Evolutionary conservation across 2,113 vertebrate species (phyloP).

Genomic region (Xiphophorus maculatus): DNA sequence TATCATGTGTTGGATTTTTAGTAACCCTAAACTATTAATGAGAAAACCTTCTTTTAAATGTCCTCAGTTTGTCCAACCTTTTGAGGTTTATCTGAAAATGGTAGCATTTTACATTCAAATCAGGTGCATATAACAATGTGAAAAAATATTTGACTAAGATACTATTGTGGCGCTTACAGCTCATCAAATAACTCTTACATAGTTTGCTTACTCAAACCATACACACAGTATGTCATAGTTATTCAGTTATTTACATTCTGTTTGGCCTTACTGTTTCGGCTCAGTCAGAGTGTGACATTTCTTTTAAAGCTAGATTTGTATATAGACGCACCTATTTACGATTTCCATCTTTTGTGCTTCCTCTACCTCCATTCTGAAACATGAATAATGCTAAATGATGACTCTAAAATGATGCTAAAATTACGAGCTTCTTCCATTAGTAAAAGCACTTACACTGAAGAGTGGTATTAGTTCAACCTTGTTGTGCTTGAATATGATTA

Average conservation of each 20-base stretch:
- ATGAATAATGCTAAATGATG: too few relatives aligned
- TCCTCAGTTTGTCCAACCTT: not conserved
- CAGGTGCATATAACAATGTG: too few relatives aligned
- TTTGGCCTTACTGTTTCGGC: not conserved
- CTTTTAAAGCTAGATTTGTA: not conserved
- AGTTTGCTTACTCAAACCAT: too few relatives aligned
- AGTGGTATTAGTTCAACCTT: not conserved
- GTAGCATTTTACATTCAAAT: not conserved
- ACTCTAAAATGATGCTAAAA: not conserved
- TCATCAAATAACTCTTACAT: too few relatives aligned
- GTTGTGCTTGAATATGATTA: not conserved
- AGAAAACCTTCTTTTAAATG: conserved; percentile 6
- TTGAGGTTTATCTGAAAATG: not conserved
- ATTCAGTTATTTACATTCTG: not conserved
- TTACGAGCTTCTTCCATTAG: not conserved
- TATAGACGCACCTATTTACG: not conserved
- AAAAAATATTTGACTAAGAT: not conserved
- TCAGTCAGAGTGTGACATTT: not conserved
- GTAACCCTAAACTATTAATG: conserved; percentile 25
- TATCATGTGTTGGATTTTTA: conserved; percentile 15
- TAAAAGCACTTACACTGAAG: not conserved
- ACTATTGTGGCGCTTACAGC: not conserved
- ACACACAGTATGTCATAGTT: not conserved
- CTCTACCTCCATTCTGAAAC: not conserved
- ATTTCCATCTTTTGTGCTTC: too few relatives aligned